Evolutionary conservation across 53 echinoderm and acorn worm species (phyloP).

Genomic region (Crossaster papposus): DNA sequence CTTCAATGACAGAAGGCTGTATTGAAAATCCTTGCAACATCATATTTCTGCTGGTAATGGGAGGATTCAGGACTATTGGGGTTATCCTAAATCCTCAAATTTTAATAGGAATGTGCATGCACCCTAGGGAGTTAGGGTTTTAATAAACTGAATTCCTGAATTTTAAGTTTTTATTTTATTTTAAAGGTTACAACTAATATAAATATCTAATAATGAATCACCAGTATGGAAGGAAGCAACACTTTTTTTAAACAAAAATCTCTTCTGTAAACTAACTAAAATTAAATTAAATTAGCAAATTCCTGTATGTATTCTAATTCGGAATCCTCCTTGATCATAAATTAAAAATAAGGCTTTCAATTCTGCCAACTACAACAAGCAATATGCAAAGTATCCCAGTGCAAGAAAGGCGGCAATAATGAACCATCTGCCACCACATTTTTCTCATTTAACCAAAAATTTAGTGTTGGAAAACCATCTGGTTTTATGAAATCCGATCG

Average conservation of each 20-base stretch:
- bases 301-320: background rate
- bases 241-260: too few species aligned
- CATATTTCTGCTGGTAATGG: too few species aligned
- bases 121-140: too few species aligned
- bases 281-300: too few species aligned
- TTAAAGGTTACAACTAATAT: background rate
- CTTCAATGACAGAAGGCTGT: background rate
- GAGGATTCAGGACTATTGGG: too few species aligned
- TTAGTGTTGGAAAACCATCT: background rate
- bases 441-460: background rate
- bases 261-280: too few species aligned
- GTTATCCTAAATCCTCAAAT: too few species aligned
- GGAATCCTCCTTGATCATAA: background rate
- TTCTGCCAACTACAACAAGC: background rate
- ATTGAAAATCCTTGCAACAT: background rate
- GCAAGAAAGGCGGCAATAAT: background rate
- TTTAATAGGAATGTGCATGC: too few species aligned
- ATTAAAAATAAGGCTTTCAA: background rate
- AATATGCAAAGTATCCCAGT: background rate
- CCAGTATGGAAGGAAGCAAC: too few species aligned
- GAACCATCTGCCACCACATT: background rate
- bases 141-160: background rate
- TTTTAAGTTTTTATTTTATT: background rate
- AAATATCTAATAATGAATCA: too few species aligned
- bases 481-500: background rate